Conservation (phyloP, 2,113 vertebrate genomes). For the Scomber scombrus region DNA sequence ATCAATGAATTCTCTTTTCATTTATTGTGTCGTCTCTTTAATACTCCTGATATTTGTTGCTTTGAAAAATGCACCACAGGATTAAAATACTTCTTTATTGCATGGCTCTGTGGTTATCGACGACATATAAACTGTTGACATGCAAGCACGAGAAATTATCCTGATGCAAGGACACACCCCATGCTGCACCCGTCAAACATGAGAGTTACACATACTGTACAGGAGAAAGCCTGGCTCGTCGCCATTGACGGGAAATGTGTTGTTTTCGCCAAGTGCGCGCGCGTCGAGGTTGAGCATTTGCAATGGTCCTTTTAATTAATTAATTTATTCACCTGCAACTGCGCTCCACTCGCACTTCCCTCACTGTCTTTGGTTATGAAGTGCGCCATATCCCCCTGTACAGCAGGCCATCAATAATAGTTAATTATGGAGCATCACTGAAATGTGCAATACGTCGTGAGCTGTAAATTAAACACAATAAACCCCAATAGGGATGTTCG, state of each 20-base stretch:
- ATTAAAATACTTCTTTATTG: not conserved
- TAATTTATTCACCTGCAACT: conserved; percentile 39
- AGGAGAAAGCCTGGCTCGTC: conserved; percentile 12
- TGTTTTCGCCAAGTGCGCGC: conserved; percentile 47
- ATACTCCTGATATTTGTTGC: no score
- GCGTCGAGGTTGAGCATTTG: conserved; percentile 27
- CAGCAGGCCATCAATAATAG: not conserved
- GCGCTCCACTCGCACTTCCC: not conserved
- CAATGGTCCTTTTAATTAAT: conserved; percentile 15
- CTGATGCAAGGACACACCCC: conserved; percentile 61
- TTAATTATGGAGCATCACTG: no score
- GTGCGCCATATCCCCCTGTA: not conserved
- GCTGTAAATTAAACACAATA: no score
- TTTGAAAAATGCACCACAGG: not conserved
- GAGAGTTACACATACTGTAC: not conserved
- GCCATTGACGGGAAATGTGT: conserved; percentile 27
- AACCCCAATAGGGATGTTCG: not conserved
- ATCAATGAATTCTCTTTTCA: not conserved
- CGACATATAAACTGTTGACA: conserved; percentile 46
- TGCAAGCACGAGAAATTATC: conserved; percentile 29
- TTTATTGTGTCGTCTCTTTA: not conserved
- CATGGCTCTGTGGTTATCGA: not conserved
- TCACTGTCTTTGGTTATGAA: conserved; percentile 11
- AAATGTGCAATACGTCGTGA: no score
- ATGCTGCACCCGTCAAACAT: conserved; percentile 13